Evolutionary conservation across 1,140 invertebrate species (phyloP).

Genomic region (Brachionus sp.): DNA sequence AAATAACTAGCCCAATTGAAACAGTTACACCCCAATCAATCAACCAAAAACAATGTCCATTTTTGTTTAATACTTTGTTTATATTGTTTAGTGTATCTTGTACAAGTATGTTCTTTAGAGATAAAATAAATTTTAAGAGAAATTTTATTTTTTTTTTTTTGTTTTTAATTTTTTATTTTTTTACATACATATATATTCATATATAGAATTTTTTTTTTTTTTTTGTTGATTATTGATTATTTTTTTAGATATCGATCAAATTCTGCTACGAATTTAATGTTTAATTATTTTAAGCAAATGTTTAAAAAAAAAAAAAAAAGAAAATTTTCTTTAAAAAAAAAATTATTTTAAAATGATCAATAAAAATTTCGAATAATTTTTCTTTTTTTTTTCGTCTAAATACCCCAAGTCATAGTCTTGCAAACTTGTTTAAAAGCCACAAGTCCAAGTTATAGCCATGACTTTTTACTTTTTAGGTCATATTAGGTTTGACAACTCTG

Average conservation of each 20-base stretch:
- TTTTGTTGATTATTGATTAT: not conserved
- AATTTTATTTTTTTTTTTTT: not conserved
- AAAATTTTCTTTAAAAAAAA: not conserved
- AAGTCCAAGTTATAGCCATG: too few species aligned
- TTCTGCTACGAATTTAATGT: not conserved
- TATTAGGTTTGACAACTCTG: too few species aligned
- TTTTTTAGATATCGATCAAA: not conserved
- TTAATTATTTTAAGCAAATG: not conserved
- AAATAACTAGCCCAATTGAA: not conserved
- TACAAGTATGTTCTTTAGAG: not conserved
- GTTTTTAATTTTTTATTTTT: not conserved
- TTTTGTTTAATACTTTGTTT: constrained; percentile 1
- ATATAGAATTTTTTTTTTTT: not conserved
- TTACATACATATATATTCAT: not conserved
- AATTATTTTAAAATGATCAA: not conserved
- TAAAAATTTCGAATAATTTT: not conserved
- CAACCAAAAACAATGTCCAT: not conserved
- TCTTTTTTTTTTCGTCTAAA: not conserved
- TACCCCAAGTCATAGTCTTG: too few species aligned
- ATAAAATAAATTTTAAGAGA: not conserved
- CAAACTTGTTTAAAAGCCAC: too few species aligned
- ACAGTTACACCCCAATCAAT: not conserved
- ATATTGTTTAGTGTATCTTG: constrained; percentile 20
- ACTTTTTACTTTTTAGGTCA: too few species aligned
- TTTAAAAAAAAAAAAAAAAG: not conserved